Evolutionary conservation across 2,888 invertebrate species (phyloP).

Genomic region (Ramazzottius varieornatus): DNA sequence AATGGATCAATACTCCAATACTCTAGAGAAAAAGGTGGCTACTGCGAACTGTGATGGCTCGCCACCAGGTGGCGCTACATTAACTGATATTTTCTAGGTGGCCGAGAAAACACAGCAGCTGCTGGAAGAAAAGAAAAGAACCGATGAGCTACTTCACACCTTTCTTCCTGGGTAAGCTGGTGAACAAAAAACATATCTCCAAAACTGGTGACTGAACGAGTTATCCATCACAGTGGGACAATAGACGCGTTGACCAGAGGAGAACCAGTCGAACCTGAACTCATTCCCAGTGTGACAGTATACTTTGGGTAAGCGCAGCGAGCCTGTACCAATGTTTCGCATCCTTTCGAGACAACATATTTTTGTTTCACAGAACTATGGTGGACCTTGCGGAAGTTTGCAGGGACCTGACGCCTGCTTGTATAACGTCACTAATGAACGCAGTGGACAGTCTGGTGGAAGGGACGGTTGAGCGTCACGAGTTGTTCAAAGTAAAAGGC

Average conservation of each 20-base stretch:
- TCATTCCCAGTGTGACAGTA: neutral
- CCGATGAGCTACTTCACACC: neutral
- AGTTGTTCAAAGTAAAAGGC: neutral
- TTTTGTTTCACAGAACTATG: neutral
- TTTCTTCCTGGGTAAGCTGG: neutral
- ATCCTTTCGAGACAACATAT: neutral
- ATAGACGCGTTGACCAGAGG: neutral
- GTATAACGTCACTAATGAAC: neutral
- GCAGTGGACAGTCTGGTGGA: neutral
- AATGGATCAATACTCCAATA: neutral
- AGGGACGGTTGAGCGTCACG: neutral
- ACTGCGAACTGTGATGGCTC: neutral
- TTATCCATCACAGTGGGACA: neutral
- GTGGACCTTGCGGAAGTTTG: neutral
- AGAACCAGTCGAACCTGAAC: neutral
- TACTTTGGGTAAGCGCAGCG: neutral
- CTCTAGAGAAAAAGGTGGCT: neutral
- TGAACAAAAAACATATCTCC: neutral
- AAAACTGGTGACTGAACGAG: neutral
- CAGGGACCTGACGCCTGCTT: neutral
- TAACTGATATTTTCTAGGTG: neutral
- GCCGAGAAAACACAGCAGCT: neutral
- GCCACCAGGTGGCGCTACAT: neutral
- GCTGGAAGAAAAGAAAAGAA: neutral
- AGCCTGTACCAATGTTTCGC: neutral